Base-by-base conservation (phyloP, 2,797 vertebrate genomes). In the Poeciliopsis gracilis region DNA sequence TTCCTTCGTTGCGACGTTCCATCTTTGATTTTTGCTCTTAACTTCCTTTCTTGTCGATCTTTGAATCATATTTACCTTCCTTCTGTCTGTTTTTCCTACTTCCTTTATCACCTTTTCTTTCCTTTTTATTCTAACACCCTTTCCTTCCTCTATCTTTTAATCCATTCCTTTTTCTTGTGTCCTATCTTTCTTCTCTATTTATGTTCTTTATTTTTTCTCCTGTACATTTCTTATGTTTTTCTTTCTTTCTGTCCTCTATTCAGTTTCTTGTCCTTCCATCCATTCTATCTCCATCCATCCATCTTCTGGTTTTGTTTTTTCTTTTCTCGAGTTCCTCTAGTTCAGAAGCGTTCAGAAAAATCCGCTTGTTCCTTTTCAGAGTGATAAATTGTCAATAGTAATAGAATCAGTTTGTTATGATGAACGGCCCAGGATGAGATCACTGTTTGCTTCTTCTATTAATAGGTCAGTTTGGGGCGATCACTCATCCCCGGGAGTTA, bases 371-470 rank as follows among this genome's bases (percentile, higher is more conserved):
- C 76, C 72, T 23, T 79, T 77, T 73, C 70, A 77, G 81, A 23
- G 49, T 77, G 84, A 89, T 75, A 10, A 7, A 88, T 77, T 63
- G 72, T 76, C 38, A 18, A 61, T 77, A 83, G 23, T 82, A 82
- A 84, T 72, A 74, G 71, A 81, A 45, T 23, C 18, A 7, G 36
- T 82, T 86, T 83, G 77, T 77, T 66, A 61, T 84, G 81, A 86
- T 85, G 13, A 43, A 83, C 38, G 45, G 45, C 51, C 49, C 55
- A 77, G 73, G 71, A 84, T 92, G 86, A 91, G 78, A 77, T 93
- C 86, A 87, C 77, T 90, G 88, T 90, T 94, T 94, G 89, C 67
- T 82, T 77, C 0, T 70, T 36, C 77, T 79, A 90, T 89, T 90
- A 85, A 91, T 76, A 82, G 79, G 75, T 88, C 83, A 81, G 43